A percentile compares a stretch with the other conserved stretches of the same genome.
Conservation (phyloP, 2,888 invertebrate species). For the Sphaerophoria taeniata region DNA sequence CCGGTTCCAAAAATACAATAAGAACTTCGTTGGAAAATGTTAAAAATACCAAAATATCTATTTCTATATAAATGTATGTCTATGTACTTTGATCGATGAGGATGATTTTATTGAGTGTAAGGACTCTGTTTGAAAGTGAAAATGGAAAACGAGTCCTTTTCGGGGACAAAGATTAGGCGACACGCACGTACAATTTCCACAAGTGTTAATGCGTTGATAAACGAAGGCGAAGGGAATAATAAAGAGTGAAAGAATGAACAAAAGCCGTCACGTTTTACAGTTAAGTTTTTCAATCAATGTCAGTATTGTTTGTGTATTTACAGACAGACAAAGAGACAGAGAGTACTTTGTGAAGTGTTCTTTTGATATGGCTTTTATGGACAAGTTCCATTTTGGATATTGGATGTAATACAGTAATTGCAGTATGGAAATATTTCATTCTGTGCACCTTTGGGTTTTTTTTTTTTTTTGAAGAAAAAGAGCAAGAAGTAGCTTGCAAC, state of each 20-base stretch:
- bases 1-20: not conserved
- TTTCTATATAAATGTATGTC: not conserved
- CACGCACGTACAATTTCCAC: conserved; percentile 33
- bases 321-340: not conserved
- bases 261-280: conserved; percentile 48
- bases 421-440: too few species aligned
- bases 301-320: not conserved
- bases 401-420: too few species aligned
- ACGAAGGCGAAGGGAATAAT: conserved; percentile 29
- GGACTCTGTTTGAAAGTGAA: conserved; percentile 6
- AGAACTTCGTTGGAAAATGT: not conserved
- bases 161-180: conserved; percentile 5
- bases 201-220: conserved; percentile 28
- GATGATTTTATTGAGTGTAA: conserved; percentile 59
- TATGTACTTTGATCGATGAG: conserved; percentile 61
- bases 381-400: not conserved
- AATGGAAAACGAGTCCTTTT: conserved; percentile 25
- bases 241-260: conserved; percentile 31
- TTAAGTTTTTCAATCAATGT: conserved; percentile 65
- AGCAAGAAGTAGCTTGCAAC: conserved; percentile 14
- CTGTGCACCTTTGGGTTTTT: too few species aligned
- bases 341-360: not conserved
- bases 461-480: not conserved
- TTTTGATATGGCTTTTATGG: conserved; percentile 26
- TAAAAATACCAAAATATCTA: not conserved